Evolutionary conservation across 2,888 invertebrate species (phyloP).

Genomic region (Zygaena filipendulae): DNA sequence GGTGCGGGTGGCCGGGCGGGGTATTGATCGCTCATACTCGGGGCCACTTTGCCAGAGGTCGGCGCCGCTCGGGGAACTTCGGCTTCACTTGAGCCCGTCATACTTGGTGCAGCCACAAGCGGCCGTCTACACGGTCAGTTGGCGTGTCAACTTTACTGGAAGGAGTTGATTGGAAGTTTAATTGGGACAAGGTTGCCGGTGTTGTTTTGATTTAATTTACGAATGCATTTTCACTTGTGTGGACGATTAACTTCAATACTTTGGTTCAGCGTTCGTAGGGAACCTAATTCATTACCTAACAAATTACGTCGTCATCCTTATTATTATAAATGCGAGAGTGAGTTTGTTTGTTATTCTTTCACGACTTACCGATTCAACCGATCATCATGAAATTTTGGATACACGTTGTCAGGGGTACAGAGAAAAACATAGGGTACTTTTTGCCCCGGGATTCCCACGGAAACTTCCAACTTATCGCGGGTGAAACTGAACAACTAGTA

Average conservation of each 20-base stretch:
- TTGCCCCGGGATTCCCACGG: too few relatives aligned
- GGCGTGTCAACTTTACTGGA: constrained; percentile 50
- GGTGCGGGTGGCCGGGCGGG: constrained; percentile 41
- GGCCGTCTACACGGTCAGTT: constrained; percentile 43
- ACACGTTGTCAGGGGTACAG: too few relatives aligned
- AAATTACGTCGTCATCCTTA: too few relatives aligned
- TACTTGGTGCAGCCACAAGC: constrained; percentile 34
- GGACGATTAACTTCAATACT: constrained; percentile 1
- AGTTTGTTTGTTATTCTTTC: too few relatives aligned
- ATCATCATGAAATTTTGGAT: too few relatives aligned
- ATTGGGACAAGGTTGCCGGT: constrained; percentile 61
- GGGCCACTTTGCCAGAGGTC: constrained; percentile 46
- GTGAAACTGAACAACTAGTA: too few relatives aligned
- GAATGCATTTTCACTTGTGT: constrained; percentile 6
- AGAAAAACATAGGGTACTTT: too few relatives aligned
- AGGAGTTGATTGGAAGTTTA: constrained; percentile 58
- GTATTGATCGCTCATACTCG: constrained; percentile 59
- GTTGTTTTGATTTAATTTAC: constrained; percentile 30
- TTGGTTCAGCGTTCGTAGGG: too few relatives aligned
- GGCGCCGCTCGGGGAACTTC: constrained; percentile 47
- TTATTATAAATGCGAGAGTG: too few relatives aligned
- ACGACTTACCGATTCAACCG: too few relatives aligned
- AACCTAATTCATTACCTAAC: too few relatives aligned
- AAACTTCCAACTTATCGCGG: too few relatives aligned
- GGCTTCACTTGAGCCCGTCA: constrained; percentile 43